Evolutionary conservation across 2,888 invertebrate species (phyloP), one percentile per base, ranked within the genome.

Genomic region (Psylliodes chrysocephalus): DNA sequence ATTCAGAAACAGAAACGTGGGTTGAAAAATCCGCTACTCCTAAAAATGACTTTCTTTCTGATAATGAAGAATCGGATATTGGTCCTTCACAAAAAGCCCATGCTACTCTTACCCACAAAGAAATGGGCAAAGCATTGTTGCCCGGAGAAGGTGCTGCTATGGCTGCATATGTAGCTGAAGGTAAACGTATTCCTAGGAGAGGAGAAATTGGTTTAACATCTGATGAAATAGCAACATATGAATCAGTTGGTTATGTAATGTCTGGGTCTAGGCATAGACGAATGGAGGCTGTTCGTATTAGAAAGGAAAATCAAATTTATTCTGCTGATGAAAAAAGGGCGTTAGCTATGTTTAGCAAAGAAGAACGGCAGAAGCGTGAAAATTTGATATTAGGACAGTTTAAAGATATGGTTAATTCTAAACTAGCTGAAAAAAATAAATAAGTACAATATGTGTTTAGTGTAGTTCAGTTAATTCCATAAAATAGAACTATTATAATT

Each of bases 231-330:
- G 93, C 91, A 0, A 86, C 89, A 0, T 98, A 92, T 78, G 98
- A 99, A 83, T 86, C 91, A 0, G 70, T 70, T 0, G 98, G 99
- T 19, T 99, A 96, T 80, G 98, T 98, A 0, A 99, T 98, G 98
- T 96, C 96, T 77, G 98, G 98, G 10, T 77, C 77, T 0, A 71
- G 77, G 35, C 98, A 98, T 85, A 92, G 98, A 1, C 90, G 98
- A 72, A 98, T 99, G 99, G 99, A 99, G 83, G 99, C 99, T 67
- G 99, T 99, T 1, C 95, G 99, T 83, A 92, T 99, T 71, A 91
- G 99, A 75, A 99, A 99, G 80, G 99, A 99, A 85, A 99, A 99
- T 87, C 99, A 99, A 86, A 96, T 99, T 79, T 98, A 98, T 86
- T 96, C 96, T 4, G 99, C 98, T 0, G 99, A 99, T 83, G 99